Percentiles rank a stretch among this genome's conserved stretches.
phyloP scores from a whole-genome alignment of 2,113 vertebrate genomes.

The Microtus pennsylvanicus region DNA sequence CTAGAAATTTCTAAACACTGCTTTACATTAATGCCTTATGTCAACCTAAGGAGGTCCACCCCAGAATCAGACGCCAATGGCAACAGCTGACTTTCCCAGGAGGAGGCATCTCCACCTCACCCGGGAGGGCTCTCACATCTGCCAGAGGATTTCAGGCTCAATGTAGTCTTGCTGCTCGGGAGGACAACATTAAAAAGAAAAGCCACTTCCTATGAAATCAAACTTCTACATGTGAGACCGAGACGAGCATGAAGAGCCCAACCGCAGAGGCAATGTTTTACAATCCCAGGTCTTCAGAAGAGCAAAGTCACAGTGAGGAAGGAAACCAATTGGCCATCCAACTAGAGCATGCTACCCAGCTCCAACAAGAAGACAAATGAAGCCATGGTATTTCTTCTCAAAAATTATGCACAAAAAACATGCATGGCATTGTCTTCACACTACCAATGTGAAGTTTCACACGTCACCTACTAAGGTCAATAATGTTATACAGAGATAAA shows the following conservation, averaged over 20 bases:
- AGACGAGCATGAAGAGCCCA: constrained; percentile 55
- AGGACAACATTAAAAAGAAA: constrained; percentile 48
- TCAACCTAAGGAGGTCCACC: not conserved
- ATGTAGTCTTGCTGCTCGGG: not conserved
- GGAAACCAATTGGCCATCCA: constrained; percentile 26
- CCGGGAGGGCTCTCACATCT: not conserved
- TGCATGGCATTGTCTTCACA: not conserved
- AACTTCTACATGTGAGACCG: not conserved
- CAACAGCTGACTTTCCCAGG: not conserved
- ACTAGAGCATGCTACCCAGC: not conserved
- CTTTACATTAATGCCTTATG: not conserved
- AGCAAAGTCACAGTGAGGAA: constrained; percentile 52
- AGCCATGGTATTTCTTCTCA: not conserved
- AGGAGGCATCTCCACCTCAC: constrained; percentile 1
- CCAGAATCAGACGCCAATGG: not conserved
- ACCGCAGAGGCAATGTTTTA: not conserved
- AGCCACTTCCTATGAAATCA: constrained; percentile 14
- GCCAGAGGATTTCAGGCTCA: not conserved
- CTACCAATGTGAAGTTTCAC: not conserved
- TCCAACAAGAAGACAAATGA: constrained; percentile 45
- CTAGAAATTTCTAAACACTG: constrained; percentile 25
- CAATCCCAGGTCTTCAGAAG: constrained; percentile 22
- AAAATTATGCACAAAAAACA: constrained; percentile 9
- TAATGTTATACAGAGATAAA: not conserved
- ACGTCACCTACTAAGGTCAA: not conserved